Evolutionary conservation across 1,140 invertebrate genomes (phyloP).

Genomic region (Lordiphosa clarofinis): DNA sequence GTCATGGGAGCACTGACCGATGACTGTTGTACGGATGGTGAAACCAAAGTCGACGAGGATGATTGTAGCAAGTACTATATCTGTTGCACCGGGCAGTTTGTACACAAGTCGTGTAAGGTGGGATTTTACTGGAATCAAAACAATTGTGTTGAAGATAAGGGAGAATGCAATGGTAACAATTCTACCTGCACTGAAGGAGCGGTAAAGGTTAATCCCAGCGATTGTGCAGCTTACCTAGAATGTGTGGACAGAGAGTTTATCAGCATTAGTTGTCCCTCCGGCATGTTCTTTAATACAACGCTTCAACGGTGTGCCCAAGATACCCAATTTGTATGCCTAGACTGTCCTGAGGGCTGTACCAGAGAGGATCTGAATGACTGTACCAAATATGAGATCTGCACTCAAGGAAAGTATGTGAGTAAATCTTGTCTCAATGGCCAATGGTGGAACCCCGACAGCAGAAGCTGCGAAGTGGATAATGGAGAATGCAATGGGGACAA

Average conservation of each 20-base stretch:
- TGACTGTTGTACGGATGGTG: slow-evolving; percentile 44
- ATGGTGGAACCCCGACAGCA: slow-evolving; percentile 31
- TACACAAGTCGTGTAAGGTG: slow-evolving; percentile 31
- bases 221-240: slow-evolving; percentile 30
- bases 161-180: slow-evolving; percentile 14
- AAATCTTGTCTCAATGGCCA: slow-evolving; percentile 38
- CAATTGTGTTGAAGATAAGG: not conserved
- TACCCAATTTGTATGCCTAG: slow-evolving; percentile 22
- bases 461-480: slow-evolving; percentile 4
- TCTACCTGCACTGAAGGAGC: slow-evolving; percentile 25
- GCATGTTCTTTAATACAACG: slow-evolving; percentile 22
- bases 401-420: slow-evolving; percentile 31
- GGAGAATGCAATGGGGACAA: slow-evolving; percentile 19
- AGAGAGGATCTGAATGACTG: slow-evolving; percentile 40
- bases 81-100: slow-evolving; percentile 46
- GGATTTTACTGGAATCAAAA: slow-evolving; percentile 35
- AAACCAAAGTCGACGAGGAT: slow-evolving; percentile 25
- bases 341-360: slow-evolving; percentile 39
- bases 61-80: slow-evolving; percentile 45
- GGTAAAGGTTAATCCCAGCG: slow-evolving; percentile 9
- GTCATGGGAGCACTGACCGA: slow-evolving; percentile 24
- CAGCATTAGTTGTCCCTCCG: slow-evolving; percentile 11
- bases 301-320: slow-evolving; percentile 10
- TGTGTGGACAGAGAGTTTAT: slow-evolving; percentile 20
- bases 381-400: slow-evolving; percentile 38